These are phyloP conservation scores for Pseudobourletiella spinata DNA, from an alignment of 1,140 invertebrate species.

Conservation along the genomic window DNA sequence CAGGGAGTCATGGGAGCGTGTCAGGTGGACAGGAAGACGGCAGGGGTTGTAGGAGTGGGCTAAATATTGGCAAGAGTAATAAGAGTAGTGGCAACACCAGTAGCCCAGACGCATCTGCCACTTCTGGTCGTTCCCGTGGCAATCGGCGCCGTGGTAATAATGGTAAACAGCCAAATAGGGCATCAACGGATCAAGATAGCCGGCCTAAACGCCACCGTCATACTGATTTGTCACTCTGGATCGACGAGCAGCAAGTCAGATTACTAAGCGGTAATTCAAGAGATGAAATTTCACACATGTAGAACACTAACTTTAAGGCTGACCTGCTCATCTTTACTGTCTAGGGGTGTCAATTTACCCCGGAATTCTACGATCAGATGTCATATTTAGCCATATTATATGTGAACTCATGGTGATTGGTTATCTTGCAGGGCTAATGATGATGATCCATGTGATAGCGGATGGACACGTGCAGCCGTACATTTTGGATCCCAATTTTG, in stretches of 20 bases:
- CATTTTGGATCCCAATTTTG: conserved; percentile 78
- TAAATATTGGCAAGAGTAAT: too few relatives aligned
- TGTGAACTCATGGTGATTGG: too few relatives aligned
- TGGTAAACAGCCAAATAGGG: background rate
- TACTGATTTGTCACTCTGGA: conserved; percentile 63
- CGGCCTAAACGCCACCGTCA: conserved; percentile 11
- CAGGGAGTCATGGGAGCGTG: background rate
- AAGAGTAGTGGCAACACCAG: background rate
- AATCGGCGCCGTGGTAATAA: background rate
- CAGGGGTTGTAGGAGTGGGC: background rate
- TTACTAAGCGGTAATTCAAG: conserved; percentile 66
- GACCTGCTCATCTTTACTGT: too few relatives aligned
- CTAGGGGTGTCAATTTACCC: too few relatives aligned
- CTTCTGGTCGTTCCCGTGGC: background rate
- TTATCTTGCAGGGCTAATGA: conserved; percentile 62
- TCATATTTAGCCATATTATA: too few relatives aligned
- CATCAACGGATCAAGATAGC: background rate
- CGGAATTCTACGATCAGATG: too few relatives aligned
- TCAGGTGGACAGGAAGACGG: background rate
- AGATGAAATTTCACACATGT: too few relatives aligned
- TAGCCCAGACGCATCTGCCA: background rate
- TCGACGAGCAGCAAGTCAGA: conserved; percentile 76
- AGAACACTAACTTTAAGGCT: too few relatives aligned
- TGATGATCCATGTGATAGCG: conserved; percentile 79
- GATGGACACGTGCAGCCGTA: conserved; percentile 75